Evolutionary conservation across 2,797 vertebrate species (phyloP).

Genomic region (Cyclopterus lumpus): DNA sequence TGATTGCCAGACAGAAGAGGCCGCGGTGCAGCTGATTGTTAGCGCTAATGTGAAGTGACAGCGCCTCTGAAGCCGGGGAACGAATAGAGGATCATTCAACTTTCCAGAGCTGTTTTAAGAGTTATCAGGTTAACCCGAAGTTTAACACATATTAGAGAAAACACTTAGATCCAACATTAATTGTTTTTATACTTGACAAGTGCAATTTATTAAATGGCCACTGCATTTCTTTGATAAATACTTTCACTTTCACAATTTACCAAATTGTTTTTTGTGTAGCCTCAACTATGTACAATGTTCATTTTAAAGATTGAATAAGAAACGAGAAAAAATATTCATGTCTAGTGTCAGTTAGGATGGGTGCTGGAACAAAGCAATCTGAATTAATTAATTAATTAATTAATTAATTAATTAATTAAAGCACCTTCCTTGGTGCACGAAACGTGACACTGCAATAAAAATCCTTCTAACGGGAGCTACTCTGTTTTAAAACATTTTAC

Average conservation of each 20-base stretch:
- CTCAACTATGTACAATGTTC: constrained; percentile 1
- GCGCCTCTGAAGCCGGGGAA: constrained; percentile 66
- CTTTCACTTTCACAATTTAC: background rate
- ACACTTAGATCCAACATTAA: constrained; percentile 47
- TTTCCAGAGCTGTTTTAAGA: constrained; percentile 61
- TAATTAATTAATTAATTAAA: background rate
- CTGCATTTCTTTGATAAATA: constrained; percentile 4
- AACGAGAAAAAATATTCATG: background rate
- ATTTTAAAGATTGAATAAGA: background rate
- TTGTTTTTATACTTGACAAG: constrained; percentile 55
- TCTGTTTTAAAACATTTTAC: background rate
- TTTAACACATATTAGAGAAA: constrained; percentile 66
- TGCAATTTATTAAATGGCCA: constrained; percentile 18
- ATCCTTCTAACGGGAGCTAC: background rate
- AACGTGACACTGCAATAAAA: background rate
- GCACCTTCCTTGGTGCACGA: background rate
- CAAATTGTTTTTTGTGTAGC: constrained; percentile 2
- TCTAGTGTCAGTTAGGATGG: background rate
- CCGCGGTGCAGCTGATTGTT: constrained; percentile 77
- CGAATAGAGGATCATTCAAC: constrained; percentile 54
- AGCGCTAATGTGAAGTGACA: constrained; percentile 76
- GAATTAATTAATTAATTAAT: background rate
- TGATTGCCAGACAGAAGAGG: constrained; percentile 80
- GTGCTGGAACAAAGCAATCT: background rate
- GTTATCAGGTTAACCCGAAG: constrained; percentile 74